These are phyloP conservation scores for Rhadina sibilatrix DNA, from an alignment of 2,113 vertebrate species.

Conservation along the genomic window DNA sequence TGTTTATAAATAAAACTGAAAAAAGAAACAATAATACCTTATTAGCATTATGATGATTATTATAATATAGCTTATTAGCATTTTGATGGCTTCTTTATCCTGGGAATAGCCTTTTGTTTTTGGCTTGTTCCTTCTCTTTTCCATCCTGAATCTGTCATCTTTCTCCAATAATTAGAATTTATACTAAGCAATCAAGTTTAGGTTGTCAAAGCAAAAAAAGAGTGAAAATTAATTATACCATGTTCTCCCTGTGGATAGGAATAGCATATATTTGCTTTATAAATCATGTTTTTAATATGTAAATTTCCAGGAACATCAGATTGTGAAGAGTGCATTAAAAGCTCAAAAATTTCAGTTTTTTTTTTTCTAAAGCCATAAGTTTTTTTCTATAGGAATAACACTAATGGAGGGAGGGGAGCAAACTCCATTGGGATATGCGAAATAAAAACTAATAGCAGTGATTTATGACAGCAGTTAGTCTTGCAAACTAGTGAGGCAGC, in stretches of 20 bases:
- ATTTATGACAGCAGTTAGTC: neutral
- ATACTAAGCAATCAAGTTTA: conserved; percentile 15
- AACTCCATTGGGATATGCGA: neutral
- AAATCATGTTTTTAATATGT: neutral
- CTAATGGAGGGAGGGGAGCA: neutral
- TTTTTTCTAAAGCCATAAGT: neutral
- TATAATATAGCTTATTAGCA: conserved; percentile 44
- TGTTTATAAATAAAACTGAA: conserved; percentile 32
- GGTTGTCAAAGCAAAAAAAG: neutral
- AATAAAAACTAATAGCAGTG: neutral
- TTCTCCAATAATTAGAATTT: conserved; percentile 25
- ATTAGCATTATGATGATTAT: too few species aligned
- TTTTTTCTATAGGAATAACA: neutral
- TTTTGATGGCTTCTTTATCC: conserved; percentile 33
- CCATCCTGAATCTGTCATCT: neutral
- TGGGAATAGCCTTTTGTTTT: conserved; percentile 23
- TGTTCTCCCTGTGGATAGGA: neutral
- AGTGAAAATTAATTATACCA: neutral
- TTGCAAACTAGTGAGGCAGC: neutral
- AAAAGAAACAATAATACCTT: neutral
- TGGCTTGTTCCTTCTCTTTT: neutral
- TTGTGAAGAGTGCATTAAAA: neutral
- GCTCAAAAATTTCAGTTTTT: neutral
- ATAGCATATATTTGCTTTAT: conserved; percentile 4
- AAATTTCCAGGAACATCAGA: neutral